Conservation (phyloP, 2,113 vertebrate genomes). For the Sigmodon hispidus region DNA sequence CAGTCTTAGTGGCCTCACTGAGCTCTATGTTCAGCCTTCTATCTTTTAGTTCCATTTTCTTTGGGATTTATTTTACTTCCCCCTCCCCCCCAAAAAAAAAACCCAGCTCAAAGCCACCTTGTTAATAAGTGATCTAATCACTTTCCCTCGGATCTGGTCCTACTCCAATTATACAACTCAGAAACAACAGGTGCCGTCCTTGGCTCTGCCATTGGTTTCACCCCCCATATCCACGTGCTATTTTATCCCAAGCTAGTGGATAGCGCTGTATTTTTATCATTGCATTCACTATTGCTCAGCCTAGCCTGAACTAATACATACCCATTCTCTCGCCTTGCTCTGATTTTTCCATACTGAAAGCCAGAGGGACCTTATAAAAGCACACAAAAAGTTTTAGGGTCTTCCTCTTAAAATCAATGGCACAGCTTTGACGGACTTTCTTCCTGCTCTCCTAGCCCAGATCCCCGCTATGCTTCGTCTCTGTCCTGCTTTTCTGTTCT, state of each 20-base stretch:
- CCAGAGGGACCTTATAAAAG: conserved; percentile 32
- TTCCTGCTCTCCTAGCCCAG: not conserved
- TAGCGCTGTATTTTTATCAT: not conserved
- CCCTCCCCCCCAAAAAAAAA: too few species aligned
- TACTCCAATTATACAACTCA: not conserved
- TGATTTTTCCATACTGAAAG: not conserved
- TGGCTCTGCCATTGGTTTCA: not conserved
- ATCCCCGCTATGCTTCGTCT: not conserved
- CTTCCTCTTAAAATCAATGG: not conserved
- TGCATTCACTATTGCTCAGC: not conserved
- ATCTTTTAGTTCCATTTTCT: conserved; percentile 7
- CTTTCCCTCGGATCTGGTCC: not conserved
- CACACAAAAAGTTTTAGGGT: not conserved
- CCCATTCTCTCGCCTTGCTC: conserved; percentile 15
- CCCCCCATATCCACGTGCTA: not conserved
- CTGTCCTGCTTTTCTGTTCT: not conserved
- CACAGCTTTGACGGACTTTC: not conserved
- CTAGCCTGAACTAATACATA: not conserved
- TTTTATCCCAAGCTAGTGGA: not conserved
- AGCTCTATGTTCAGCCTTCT: conserved; percentile 3
- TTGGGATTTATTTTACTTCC: not conserved
- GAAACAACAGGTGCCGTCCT: not conserved
- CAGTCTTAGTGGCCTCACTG: not conserved
- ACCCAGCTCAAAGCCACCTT: not conserved
- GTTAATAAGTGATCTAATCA: not conserved